Conservation (phyloP, 2,888 invertebrate genomes). For the Acanthoscelides obtectus region DNA sequence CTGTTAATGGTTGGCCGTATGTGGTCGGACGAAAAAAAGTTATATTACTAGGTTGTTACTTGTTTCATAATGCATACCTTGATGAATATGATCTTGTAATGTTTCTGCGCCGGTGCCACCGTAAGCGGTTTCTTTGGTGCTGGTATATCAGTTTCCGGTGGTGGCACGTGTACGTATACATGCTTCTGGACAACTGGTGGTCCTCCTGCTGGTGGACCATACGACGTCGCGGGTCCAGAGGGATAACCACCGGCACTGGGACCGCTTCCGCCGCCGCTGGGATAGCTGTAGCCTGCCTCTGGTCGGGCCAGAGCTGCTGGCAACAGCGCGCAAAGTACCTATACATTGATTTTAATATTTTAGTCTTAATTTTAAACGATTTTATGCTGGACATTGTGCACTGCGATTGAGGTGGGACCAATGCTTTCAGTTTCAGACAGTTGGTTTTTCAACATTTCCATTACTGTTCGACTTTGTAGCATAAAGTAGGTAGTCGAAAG, state of each 20-base stretch:
- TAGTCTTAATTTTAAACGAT: too few species aligned
- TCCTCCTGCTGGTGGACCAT: conserved; percentile 63
- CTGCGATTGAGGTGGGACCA: too few species aligned
- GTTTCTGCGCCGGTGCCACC: conserved; percentile 65
- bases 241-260: conserved; percentile 48
- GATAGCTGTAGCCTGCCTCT: conserved; percentile 36
- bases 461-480: too few species aligned
- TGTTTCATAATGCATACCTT: conserved; percentile 50
- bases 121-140: conserved; percentile 57
- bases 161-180: conserved; percentile 87
- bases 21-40: too few species aligned
- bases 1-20: too few species aligned
- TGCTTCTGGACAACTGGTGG: conserved; percentile 82
- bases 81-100: conserved; percentile 82
- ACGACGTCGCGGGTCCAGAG: conserved; percentile 58
- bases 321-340: conserved; percentile 43
- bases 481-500: too few species aligned
- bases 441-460: too few species aligned
- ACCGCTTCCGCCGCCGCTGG: conserved; percentile 37
- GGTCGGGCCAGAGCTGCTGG: conserved; percentile 49
- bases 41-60: not conserved
- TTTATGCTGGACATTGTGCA: too few species aligned
- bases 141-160: conserved; percentile 76
- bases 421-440: too few species aligned
- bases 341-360: conserved; percentile 4